Conservation (phyloP, 1,140 invertebrate species). For the Leguminivora glycinivorella region DNA sequence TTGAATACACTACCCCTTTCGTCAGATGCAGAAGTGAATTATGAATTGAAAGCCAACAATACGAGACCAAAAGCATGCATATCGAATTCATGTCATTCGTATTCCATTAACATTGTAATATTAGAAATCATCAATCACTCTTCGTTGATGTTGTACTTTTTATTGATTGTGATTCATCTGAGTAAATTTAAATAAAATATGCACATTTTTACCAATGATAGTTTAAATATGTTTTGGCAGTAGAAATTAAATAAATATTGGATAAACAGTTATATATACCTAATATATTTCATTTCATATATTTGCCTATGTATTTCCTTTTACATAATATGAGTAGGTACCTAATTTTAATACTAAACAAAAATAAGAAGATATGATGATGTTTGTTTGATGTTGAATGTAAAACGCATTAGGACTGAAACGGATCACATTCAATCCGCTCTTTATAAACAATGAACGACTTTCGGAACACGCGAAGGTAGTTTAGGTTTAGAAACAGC, state of each 20-base stretch:
- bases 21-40: background rate
- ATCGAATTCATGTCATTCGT: constrained; percentile 2
- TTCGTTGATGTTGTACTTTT: background rate
- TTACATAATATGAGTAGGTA: too few relatives aligned
- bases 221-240: background rate
- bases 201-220: background rate
- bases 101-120: constrained; percentile 7
- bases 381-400: too few relatives aligned
- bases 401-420: too few relatives aligned
- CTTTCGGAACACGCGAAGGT: too few relatives aligned
- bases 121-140: background rate
- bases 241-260: background rate
- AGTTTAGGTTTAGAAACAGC: too few relatives aligned
- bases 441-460: too few relatives aligned
- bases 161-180: background rate
- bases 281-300: too few relatives aligned
- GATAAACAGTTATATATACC: too few relatives aligned
- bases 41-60: background rate
- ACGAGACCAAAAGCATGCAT: constrained; percentile 9
- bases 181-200: background rate
- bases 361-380: too few relatives aligned
- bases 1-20: constrained; percentile 1
- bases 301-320: too few relatives aligned
- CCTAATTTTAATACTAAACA: too few relatives aligned
- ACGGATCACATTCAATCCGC: too few relatives aligned